Conservation (phyloP, 2,797 vertebrate species). For the Coregonus sp. region DNA sequence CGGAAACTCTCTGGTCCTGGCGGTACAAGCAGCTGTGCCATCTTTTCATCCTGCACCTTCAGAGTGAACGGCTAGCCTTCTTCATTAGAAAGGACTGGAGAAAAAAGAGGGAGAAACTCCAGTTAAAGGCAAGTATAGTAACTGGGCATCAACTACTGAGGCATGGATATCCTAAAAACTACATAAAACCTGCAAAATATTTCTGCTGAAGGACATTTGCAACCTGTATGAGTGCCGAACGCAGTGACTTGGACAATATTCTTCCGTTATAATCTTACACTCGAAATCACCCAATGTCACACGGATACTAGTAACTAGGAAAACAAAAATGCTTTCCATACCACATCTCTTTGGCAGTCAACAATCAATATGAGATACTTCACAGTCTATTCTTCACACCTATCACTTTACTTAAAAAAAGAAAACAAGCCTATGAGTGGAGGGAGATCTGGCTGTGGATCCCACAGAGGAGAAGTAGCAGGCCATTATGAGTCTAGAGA, state of each 20-base stretch:
- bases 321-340: background rate
- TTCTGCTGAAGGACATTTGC: no score
- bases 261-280: background rate
- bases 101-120: slow-evolving; percentile 39
- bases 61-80: slow-evolving; percentile 82
- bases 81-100: slow-evolving; percentile 83
- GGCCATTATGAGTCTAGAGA: slow-evolving; percentile 50
- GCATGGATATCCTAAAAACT: background rate
- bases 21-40: slow-evolving; percentile 93
- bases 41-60: slow-evolving; percentile 98
- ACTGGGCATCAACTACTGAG: background rate
- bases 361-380: background rate
- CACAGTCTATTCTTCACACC: background rate
- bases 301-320: background rate
- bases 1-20: slow-evolving; percentile 94
- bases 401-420: background rate
- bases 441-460: slow-evolving; percentile 25
- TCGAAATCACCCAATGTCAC: background rate
- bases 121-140: background rate
- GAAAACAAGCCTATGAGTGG: background rate
- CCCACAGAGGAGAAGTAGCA: slow-evolving; percentile 36
- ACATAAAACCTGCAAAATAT: background rate
- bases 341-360: background rate
- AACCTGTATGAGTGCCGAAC: no score
- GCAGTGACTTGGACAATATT: no score